Base-by-base conservation (phyloP, 2,888 invertebrate genomes). In the Minunthozetes semirufus region DNA sequence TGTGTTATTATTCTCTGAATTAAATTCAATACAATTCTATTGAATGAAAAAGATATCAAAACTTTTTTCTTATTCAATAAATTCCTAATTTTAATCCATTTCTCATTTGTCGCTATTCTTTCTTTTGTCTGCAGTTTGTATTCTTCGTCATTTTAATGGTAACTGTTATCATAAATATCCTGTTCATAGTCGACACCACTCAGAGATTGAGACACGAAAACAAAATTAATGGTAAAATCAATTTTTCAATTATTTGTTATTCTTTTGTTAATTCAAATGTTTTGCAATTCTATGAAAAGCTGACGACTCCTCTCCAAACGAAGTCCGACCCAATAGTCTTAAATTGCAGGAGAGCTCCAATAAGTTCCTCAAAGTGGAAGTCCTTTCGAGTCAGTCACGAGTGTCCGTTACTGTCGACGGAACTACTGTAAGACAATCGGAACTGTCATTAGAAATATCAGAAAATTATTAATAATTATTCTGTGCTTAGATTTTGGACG, bases 391-490 rank as follows among this genome's bases (percentile, higher is more conserved):
- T 79, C 84, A 84, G 78, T 82, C 83, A 68, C 82, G 84, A 77
- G 86, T 86, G 4, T 82, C 84, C 56, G 85, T 87, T 53, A 83
- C 84, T 73, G 85, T 87, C 15, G 86, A 86, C 81, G 86, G 86
- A 13, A 85, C 86, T 33, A 85, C 84, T 78, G 87, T 87, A 81
- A 83, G 85, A 22, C 9, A n/a, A n/a, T n/a, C n/a, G n/a, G n/a
- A n/a, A n/a, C 46, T 2, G n/a, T 13, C 29, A 29, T 71, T 17
- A 22, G 38, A 25, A 15, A 75, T 75, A 29, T 42, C 11, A 50
- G 9, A 48, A 5, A n/a, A 27, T 53, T 53, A 46, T 5, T 25
- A 33, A 46, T 56, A 46, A 27, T 8, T 56, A 1, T 46, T 75
- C 15, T 72, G 71, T n/a, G n/a, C n/a, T n/a, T 77, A 86, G 86